Conservation (phyloP, 2,113 vertebrate species). For the Grantiella picta region DNA sequence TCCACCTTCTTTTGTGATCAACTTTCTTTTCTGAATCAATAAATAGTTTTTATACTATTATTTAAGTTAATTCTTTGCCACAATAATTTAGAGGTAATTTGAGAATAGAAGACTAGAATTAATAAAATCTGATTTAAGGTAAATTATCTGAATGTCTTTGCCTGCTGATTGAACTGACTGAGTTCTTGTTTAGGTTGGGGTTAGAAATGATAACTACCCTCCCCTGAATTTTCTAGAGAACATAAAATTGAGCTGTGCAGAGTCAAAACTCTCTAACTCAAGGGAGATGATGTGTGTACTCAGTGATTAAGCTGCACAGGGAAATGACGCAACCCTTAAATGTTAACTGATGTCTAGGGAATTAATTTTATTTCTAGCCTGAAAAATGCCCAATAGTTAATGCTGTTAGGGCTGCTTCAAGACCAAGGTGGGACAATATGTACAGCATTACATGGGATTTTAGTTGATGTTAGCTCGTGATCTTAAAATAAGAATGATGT, state of each 20-base stretch:
- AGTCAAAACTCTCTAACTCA: not conserved
- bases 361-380: not conserved
- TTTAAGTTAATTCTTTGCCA: not conserved
- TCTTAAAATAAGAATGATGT: not conserved
- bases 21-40: not conserved
- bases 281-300: not conserved
- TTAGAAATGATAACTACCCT: not conserved
- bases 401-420: not conserved
- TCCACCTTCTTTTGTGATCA: not conserved
- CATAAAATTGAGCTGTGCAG: not conserved
- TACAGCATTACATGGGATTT: not conserved
- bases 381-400: not conserved
- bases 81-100: not conserved
- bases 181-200: not conserved
- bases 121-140: not conserved
- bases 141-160: not conserved
- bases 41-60: not conserved
- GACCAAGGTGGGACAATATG: rapidly evolving
- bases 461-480: not conserved
- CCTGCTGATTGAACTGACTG: not conserved
- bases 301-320: not conserved
- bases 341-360: not conserved
- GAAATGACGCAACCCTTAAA: not conserved
- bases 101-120: not conserved
- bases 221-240: not conserved